Evolutionary conservation across 2,113 vertebrate species (phyloP), one percentile per base, ranked within the genome.

Genomic region (Passer montanus): DNA sequence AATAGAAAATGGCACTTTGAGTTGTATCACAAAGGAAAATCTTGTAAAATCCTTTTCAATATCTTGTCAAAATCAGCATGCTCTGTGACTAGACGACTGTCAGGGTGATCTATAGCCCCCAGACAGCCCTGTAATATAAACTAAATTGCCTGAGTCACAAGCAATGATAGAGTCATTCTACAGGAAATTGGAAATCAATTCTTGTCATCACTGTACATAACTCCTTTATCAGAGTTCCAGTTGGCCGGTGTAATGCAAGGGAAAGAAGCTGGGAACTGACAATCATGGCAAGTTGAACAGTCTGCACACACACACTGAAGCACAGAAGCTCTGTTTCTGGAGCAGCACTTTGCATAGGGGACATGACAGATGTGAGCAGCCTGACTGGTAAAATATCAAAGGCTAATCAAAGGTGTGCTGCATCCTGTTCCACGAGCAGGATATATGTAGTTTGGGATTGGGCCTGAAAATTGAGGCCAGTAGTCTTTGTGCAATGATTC

Each of bases 101-200:
- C 98, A 98, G 95, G 72, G 97, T 99, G 98, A 99, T 99, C 98
- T 98, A 98, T 98, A 97, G 97, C 97, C 97, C 96, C 95, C 81
- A 94, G 97, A 97, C 96, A 95, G 94, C 91, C 91, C 97, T 93
- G 97, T 98, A 98, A 98, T 98, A 98, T 97, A 97, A 98, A 98
- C 98, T 98, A 98, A 99, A 99, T 98, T 98, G 98, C 98, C 97
- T 97, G 97, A 98, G 98, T 98, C 98, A 98, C 98, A 98, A 95
- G 98, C 98, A 97, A 98, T 98, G 98, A 99, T 98, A 98, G 98
- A 99, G 98, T 98, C 98, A 98, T 99, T 99, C 98, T 98, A 98
- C 97, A 98, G 98, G 98, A 99, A 99, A 99, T 98, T 98, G 98
- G 98, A 99, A 99, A 99, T 99, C 98, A 99, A 99, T 99, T 99